phyloP scores from a whole-genome alignment of 2,888 invertebrate species.

The Melitaea athalia region DNA sequence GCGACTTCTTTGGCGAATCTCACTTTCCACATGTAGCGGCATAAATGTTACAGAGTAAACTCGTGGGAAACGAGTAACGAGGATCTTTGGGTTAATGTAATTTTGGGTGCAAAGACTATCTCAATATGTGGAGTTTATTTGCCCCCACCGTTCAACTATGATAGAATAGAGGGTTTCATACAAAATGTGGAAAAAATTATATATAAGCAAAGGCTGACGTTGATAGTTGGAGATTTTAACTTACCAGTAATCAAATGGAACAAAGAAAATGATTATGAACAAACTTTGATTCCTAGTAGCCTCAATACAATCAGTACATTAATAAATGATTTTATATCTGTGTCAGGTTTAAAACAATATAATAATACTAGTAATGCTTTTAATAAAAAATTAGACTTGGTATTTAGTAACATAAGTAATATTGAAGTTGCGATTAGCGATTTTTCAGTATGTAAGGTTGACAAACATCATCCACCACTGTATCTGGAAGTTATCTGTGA shows the following conservation, averaged over 20 bases:
- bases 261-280: too few relatives aligned
- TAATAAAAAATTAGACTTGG: slow-evolving; percentile 10
- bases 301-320: neutral
- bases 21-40: neutral
- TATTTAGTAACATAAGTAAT: slow-evolving; percentile 11
- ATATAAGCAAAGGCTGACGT: neutral
- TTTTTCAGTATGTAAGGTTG: neutral
- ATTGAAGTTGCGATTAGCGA: neutral
- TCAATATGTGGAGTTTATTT: slow-evolving; percentile 12
- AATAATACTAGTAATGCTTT: slow-evolving; percentile 7
- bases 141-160: slow-evolving; percentile 9
- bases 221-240: slow-evolving; percentile 2
- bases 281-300: neutral
- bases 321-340: neutral
- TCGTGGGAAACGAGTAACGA: slow-evolving; percentile 1
- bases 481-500: slow-evolving; percentile 1
- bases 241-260: neutral
- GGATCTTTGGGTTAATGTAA: slow-evolving; percentile 12
- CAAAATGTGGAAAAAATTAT: slow-evolving; percentile 12
- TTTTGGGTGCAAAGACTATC: neutral
- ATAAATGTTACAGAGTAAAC: neutral
- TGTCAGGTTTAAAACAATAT: neutral
- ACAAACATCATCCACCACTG: neutral
- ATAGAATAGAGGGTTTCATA: slow-evolving; percentile 10
- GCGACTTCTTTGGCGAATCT: too few relatives aligned